Percentiles rank a stretch among this genome's conserved stretches.
phyloP scores from a whole-genome alignment of 2,888 invertebrate species.

The Cotesia congregata region DNA sequence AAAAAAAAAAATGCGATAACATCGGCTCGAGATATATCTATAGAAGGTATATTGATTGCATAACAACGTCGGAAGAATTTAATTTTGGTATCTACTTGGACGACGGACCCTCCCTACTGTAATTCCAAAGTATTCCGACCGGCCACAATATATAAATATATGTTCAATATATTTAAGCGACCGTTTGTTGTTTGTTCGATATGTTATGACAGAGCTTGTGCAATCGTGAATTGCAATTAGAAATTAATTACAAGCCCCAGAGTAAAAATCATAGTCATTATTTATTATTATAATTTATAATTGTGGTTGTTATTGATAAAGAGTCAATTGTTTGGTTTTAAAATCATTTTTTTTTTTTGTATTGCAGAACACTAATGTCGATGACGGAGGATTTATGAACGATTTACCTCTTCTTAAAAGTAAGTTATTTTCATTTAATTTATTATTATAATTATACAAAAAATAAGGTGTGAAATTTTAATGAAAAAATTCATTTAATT shows the following conservation, averaged over 20 bases:
- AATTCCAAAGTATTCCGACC: conserved; percentile 32
- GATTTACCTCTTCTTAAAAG: conserved; percentile 92
- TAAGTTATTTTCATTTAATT: conserved; percentile 72
- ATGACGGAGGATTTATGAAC: conserved; percentile 91
- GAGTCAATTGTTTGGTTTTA: background rate
- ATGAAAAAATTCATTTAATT: too few species aligned
- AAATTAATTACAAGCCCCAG: background rate
- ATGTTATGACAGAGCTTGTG: background rate
- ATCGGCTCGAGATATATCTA: conserved; percentile 31
- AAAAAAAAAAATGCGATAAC: conserved; percentile 45
- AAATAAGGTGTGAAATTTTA: too few species aligned
- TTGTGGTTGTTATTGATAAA: background rate
- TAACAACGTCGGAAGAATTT: conserved; percentile 49
- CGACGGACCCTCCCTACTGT: conserved; percentile 9
- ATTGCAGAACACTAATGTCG: conserved; percentile 84
- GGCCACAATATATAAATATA: conserved; percentile 12
- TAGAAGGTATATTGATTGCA: conserved; percentile 33
- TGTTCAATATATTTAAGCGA: background rate
- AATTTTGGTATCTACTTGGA: conserved; percentile 45
- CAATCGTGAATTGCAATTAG: background rate
- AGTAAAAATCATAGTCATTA: background rate
- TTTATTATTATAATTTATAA: background rate
- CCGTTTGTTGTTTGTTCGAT: background rate
- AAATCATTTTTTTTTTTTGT: conserved; percentile 47
- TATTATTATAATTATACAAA: background rate